Conservation (phyloP, 2,888 invertebrate genomes). For the Liodrosophila aerea region DNA sequence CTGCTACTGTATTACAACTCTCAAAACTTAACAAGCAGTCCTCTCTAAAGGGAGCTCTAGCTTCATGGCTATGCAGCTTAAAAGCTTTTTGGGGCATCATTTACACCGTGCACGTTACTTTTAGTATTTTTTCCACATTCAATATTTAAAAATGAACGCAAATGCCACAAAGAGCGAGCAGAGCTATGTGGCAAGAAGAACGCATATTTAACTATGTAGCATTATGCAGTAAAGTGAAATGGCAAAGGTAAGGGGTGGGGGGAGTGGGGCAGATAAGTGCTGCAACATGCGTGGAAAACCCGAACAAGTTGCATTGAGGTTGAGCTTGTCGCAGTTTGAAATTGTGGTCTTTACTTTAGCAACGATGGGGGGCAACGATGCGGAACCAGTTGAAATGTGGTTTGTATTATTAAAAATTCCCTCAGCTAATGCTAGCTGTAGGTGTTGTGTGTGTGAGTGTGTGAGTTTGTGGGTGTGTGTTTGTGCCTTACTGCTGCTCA, state of each 20-base stretch:
- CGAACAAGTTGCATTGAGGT: constrained; percentile 46
- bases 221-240: constrained; percentile 24
- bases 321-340: constrained; percentile 42
- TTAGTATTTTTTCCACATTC: constrained; percentile 23
- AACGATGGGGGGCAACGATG: constrained; percentile 33
- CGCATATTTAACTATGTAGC: constrained; percentile 60
- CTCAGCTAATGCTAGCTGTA: constrained; percentile 31
- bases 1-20: too few relatives aligned
- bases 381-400: constrained; percentile 61
- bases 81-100: constrained; percentile 60
- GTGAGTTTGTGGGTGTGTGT: not conserved
- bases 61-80: constrained; percentile 47
- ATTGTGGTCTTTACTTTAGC: constrained; percentile 40
- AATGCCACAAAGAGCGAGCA: constrained; percentile 40
- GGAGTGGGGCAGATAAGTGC: not conserved
- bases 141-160: constrained; percentile 57
- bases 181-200: constrained; percentile 22
- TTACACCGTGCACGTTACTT: constrained; percentile 47
- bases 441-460: not conserved
- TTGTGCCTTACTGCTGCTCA: constrained; percentile 33
- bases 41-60: constrained; percentile 6
- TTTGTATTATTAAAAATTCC: constrained; percentile 69
- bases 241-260: constrained; percentile 13
- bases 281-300: constrained; percentile 12
- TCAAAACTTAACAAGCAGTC: constrained; percentile 13